Evolutionary conservation across 2,113 vertebrate species (phyloP).

Genomic region (Pteruthius melanotis): DNA sequence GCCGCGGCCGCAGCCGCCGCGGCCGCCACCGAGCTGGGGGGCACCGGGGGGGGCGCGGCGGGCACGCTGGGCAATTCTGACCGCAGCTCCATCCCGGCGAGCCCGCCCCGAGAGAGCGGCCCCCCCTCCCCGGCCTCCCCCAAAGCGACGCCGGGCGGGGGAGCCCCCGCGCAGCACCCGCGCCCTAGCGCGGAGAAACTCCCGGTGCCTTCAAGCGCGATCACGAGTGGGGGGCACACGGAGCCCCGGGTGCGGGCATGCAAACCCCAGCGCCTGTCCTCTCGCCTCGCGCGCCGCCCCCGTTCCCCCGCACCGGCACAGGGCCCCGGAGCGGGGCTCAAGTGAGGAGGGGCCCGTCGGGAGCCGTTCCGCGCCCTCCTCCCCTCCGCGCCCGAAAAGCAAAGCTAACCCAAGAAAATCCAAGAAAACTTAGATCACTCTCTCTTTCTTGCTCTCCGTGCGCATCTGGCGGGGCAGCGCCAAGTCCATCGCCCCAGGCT

Average conservation of each 20-base stretch:
- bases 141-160: not conserved
- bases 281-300: not conserved
- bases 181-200: not conserved
- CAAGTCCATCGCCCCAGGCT: conserved; percentile 11
- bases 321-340: not conserved
- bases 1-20: conserved; percentile 68
- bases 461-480: not conserved
- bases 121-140: not conserved
- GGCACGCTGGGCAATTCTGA: conserved; percentile 82
- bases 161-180: not conserved
- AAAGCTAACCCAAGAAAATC: not conserved
- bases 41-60: conserved; percentile 80
- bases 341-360: not conserved
- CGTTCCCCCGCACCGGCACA: not conserved
- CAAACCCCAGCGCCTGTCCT: not conserved
- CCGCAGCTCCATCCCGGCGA: conserved; percentile 84
- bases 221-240: not conserved
- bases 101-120: not conserved
- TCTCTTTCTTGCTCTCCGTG: not conserved
- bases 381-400: not conserved
- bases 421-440: not conserved
- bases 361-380: not conserved
- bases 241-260: not conserved
- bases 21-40: conserved; percentile 71
- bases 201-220: not conserved